A percentile compares a stretch with the other conserved stretches of the same genome.
Conservation (phyloP, 2,113 vertebrate genomes). For the Nibea coibor region DNA sequence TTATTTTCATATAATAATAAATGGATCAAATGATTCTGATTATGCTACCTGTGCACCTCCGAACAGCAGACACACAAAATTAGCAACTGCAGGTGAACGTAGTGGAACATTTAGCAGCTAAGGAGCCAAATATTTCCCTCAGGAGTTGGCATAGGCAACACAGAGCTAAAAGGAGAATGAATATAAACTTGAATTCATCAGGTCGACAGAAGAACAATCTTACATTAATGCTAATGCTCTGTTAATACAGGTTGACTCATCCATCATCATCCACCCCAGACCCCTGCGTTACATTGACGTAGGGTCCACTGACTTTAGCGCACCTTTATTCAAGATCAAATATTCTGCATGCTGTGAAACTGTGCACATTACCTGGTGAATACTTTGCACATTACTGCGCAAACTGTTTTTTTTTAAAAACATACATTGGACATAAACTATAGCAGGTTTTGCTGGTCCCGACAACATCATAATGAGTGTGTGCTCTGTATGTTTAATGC, state of each 20-base stretch:
- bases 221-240: background rate
- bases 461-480: background rate
- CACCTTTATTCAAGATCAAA: no score
- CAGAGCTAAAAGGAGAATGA: background rate
- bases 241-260: background rate
- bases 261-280: no score
- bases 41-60: no score
- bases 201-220: background rate
- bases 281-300: no score
- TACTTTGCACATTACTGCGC: no score
- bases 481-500: background rate
- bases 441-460: background rate
- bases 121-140: background rate
- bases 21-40: background rate
- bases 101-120: slow-evolving; percentile 1
- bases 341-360: no score
- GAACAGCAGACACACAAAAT: background rate
- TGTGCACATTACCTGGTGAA: no score
- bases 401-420: no score
- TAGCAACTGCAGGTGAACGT: background rate
- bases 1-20: background rate
- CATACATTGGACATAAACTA: no score
- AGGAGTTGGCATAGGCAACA: background rate
- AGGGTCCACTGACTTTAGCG: no score
- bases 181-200: background rate